A percentile compares a stretch with the other conserved stretches of the same genome.
Conservation (phyloP, 2,113 vertebrate species). For the Sclerurus mexicanus region DNA sequence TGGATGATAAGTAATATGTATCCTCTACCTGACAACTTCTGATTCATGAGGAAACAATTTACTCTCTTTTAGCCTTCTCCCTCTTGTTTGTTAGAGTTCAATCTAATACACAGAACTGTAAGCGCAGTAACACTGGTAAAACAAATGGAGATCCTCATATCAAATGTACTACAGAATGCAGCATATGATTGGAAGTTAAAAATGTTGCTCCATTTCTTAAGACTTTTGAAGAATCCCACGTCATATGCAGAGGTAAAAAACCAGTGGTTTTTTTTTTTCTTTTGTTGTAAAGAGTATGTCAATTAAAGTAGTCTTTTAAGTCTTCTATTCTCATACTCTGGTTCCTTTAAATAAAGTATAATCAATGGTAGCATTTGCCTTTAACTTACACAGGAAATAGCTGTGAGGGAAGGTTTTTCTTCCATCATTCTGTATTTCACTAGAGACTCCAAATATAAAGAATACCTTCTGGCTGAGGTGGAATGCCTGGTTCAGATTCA, state of each 20-base stretch:
- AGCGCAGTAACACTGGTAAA: not conserved
- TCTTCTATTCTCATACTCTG: not conserved
- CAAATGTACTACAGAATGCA: not conserved
- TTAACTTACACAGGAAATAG: slow-evolving; percentile 31
- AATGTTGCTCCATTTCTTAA: not conserved
- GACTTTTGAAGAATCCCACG: not conserved
- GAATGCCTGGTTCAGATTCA: slow-evolving; percentile 1
- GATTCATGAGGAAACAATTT: not conserved
- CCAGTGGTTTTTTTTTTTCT: not conserved
- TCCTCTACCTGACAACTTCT: not conserved
- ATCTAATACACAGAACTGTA: not conserved
- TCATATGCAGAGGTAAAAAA: not conserved
- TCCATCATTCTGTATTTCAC: slow-evolving; percentile 17
- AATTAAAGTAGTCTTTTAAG: not conserved
- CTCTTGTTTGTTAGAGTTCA: not conserved
- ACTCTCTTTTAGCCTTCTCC: not conserved
- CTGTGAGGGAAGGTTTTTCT: not conserved
- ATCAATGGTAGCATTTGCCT: not conserved
- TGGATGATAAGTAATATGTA: not conserved
- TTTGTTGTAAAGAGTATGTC: not conserved
- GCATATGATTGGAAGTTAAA: not conserved
- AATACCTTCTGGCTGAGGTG: slow-evolving; percentile 35
- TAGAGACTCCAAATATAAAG: not conserved
- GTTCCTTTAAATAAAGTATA: not conserved
- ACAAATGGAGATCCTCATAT: not conserved